phyloP scores from a whole-genome alignment of 1,140 invertebrate genomes.

The Drosophila santomea region DNA sequence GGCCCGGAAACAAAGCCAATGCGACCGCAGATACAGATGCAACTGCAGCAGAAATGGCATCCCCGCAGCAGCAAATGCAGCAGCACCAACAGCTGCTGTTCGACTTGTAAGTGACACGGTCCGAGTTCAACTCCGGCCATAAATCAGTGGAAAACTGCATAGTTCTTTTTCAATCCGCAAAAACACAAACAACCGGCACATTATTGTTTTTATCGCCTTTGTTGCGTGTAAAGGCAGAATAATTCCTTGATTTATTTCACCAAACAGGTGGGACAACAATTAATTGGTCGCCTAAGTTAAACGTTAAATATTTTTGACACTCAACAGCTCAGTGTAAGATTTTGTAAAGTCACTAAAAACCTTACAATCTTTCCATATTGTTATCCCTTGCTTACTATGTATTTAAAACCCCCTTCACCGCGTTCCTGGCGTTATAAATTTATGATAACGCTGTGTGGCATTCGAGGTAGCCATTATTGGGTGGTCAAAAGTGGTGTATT shows the following conservation, averaged over 20 bases:
- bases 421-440: not conserved
- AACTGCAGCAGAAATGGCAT: slow-evolving; percentile 2
- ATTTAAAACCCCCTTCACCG: not conserved
- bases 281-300: not conserved
- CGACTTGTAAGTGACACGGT: slow-evolving; percentile 53
- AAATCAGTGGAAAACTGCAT: slow-evolving; percentile 47
- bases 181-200: slow-evolving; percentile 28
- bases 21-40: slow-evolving; percentile 41
- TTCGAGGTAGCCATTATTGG: slow-evolving; percentile 11
- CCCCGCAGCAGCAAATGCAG: not conserved
- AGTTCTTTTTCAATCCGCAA: slow-evolving; percentile 30
- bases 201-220: slow-evolving; percentile 51
- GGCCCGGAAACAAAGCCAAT: slow-evolving; percentile 50
- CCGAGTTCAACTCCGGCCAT: slow-evolving; percentile 32
- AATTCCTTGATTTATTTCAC: slow-evolving; percentile 14
- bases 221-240: slow-evolving; percentile 34
- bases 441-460: not conserved
- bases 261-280: slow-evolving; percentile 5
- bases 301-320: too few relatives aligned
- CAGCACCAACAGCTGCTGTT: slow-evolving; percentile 10
- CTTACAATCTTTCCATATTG: not conserved
- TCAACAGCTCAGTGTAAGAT: not conserved
- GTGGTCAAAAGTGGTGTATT: slow-evolving; percentile 13
- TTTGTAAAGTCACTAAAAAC: not conserved
- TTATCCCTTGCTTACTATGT: not conserved